These are phyloP conservation scores for Nymphalis io DNA, from an alignment of 1,140 invertebrate genomes.

Conservation along the genomic window DNA sequence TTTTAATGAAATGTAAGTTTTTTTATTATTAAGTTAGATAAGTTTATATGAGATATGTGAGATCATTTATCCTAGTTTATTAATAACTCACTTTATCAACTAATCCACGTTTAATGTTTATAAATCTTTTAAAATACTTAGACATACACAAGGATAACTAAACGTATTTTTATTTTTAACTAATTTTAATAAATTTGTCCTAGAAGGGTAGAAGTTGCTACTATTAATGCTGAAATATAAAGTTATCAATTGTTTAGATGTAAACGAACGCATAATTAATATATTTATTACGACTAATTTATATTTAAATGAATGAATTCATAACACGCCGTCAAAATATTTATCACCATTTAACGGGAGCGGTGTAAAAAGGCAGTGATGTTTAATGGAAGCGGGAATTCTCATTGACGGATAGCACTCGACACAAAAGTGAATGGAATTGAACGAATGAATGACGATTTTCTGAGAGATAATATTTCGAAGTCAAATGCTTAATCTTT, in stretches of 20 bases:
- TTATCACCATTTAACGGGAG: not conserved
- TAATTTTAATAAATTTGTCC: not conserved
- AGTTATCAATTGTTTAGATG: not conserved
- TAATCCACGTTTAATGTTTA: no score
- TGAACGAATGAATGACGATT: constrained; percentile 11
- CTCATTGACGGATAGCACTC: constrained; percentile 11
- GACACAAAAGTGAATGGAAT: constrained; percentile 1
- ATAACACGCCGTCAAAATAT: not conserved
- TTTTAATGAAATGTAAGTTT: no score
- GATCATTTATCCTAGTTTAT: no score
- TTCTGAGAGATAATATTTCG: not conserved
- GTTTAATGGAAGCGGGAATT: constrained; percentile 15
- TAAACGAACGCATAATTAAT: not conserved
- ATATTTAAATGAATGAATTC: not conserved
- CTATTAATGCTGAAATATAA: not conserved
- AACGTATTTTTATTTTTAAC: not conserved
- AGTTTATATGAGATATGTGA: no score
- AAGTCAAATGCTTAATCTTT: no score
- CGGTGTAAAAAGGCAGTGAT: not conserved
- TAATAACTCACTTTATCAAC: no score
- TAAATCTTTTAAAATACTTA: no score
- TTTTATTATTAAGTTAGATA: no score
- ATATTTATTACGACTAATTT: not conserved
- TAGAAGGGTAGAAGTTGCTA: not conserved
- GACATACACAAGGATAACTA: no score